These are phyloP conservation scores for Nycteola revayana DNA, from an alignment of 2,888 invertebrate genomes.

Conservation along the genomic window DNA sequence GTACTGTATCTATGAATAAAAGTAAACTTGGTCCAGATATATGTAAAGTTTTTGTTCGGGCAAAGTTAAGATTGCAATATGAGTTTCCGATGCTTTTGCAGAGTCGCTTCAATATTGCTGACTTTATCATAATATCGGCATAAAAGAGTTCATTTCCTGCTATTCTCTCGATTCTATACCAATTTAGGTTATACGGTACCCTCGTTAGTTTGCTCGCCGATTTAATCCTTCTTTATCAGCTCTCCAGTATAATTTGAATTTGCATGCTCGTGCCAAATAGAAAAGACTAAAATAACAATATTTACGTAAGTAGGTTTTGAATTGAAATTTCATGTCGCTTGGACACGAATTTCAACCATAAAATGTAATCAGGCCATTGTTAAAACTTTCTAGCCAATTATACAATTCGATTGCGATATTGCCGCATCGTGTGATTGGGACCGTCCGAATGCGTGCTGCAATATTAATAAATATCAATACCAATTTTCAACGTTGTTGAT, in stretches of 20 bases:
- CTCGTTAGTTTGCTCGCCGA: constrained; percentile 11
- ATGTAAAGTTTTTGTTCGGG: constrained; percentile 26
- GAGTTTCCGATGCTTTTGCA: constrained; percentile 16
- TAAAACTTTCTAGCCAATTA: neutral
- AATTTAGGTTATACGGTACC: constrained; percentile 23
- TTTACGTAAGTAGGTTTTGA: neutral
- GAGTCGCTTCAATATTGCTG: constrained; percentile 24
- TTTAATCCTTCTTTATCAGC: constrained; percentile 22
- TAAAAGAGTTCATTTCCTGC: constrained; percentile 26
- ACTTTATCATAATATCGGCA: constrained; percentile 22
- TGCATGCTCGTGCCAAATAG: constrained; percentile 10
- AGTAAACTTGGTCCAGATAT: constrained; percentile 32
- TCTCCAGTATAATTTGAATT: constrained; percentile 7
- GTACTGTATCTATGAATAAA: constrained; percentile 13
- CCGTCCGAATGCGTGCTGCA: neutral
- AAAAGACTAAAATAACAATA: neutral
- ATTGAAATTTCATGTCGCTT: neutral
- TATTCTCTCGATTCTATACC: constrained; percentile 8
- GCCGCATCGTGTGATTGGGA: neutral
- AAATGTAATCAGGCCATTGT: neutral
- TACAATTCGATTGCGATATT: neutral
- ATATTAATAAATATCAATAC: constrained; percentile 1
- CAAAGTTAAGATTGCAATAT: constrained; percentile 17
- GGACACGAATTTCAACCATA: neutral
- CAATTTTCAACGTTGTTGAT: neutral